Percentiles rank a stretch among this genome's conserved stretches.
These are phyloP conservation scores for Sphaerophoria rueppellii DNA, from an alignment of 2,888 invertebrate species.

Conservation along the genomic window DNA sequence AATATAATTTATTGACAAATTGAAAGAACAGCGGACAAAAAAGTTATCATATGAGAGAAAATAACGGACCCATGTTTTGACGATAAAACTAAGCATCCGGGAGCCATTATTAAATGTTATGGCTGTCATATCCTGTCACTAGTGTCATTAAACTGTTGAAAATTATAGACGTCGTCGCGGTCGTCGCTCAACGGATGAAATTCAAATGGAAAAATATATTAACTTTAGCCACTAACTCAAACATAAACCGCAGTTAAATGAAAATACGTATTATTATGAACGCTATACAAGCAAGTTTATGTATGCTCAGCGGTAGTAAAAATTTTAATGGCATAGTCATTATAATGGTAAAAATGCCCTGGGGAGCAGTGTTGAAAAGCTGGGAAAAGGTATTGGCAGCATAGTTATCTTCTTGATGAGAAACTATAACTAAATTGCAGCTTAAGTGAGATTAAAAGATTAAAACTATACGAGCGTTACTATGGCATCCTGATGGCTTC, in stretches of 20 bases:
- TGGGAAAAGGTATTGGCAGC: neutral
- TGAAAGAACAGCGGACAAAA: neutral
- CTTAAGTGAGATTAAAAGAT: slow-evolving; percentile 43
- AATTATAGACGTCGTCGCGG: slow-evolving; percentile 4
- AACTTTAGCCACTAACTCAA: slow-evolving; percentile 18
- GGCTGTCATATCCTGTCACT: slow-evolving; percentile 63
- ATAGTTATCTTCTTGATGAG: neutral
- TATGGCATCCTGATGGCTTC: slow-evolving; percentile 10
- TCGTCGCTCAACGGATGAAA: neutral
- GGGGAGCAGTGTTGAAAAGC: neutral
- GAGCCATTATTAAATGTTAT: slow-evolving; percentile 46
- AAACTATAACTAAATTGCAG: slow-evolving; percentile 48
- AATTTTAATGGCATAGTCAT: slow-evolving; percentile 46
- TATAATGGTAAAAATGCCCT: slow-evolving; percentile 19
- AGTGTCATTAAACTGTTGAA: slow-evolving; percentile 56
- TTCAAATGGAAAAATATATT: slow-evolving; percentile 18
- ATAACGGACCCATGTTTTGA: slow-evolving; percentile 35
- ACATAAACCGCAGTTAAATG: slow-evolving; percentile 39
- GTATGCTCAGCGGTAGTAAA: slow-evolving; percentile 28
- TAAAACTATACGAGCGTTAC: neutral
- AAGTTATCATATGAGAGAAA: slow-evolving; percentile 12
- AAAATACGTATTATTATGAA: neutral
- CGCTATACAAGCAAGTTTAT: slow-evolving; percentile 43
- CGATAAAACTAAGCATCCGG: slow-evolving; percentile 37
- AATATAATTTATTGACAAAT: slow-evolving; percentile 45